Base-by-base conservation (phyloP, 2,888 invertebrate species). In the Dromius quadrimaculatus region DNA sequence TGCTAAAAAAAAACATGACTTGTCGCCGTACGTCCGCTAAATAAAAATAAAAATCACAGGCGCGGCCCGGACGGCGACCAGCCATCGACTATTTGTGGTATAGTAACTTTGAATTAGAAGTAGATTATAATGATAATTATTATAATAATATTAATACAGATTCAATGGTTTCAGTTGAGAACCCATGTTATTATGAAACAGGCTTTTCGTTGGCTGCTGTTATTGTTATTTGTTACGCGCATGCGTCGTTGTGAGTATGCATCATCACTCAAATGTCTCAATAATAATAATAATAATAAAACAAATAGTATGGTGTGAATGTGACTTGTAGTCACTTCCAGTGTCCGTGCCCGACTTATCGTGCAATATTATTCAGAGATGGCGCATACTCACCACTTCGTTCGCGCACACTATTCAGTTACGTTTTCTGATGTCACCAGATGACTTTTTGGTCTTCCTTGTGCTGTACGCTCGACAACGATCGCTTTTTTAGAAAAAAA, bases 31-130 rank as follows among this genome's bases (percentile, higher is more conserved):
- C 22, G 15, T 5, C 2, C 17, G 45, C 45, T 4, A 3, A 5
- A 4, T 13, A 41, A 5, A 41, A 5, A 4, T 13, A 41, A 13
- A 5, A 8, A 13, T 13, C 9, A 15, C n/a, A 34, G n/a, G n/a
- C 11, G 23, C 5, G 28, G 22, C 36, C 28, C 47, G 74, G 68
- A 62, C 72, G 76, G 75, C 74, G 76, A 79, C 78, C 78, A 74
- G 74, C 77, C 77, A 77, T 80, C 79, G 78, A 82, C 81, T 83
- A 83, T 83, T 83, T 83, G 83, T 83, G 83, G 83, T 83, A 83
- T 83, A 83, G 83, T 83, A 82, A 82, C 80, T 82, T 82, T 82
- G 81, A 78, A 82, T 81, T 83, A 83, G 83, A 81, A 78, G 82
- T 83, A 83, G 82, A 81, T 81, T 81, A 82, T 81, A 82, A 80